A percentile compares a stretch with the other conserved stretches of the same genome.
These are phyloP conservation scores for Tretioscincus oriximinensis DNA, from an alignment of 2,113 vertebrate genomes.

Conservation along the genomic window DNA sequence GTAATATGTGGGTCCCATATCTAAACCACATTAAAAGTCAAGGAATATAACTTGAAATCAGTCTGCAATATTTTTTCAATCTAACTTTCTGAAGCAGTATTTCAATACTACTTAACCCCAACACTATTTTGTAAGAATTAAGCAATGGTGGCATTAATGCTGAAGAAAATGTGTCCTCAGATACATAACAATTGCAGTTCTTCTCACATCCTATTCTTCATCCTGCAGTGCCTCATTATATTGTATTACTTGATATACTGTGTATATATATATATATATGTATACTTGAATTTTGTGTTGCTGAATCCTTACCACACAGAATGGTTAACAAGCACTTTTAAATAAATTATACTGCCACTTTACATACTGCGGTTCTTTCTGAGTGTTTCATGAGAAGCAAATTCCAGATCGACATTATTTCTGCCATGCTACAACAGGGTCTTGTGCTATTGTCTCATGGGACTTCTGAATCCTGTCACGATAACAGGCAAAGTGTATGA, in stretches of 20 bases:
- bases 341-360: not conserved
- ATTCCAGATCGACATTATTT: not conserved
- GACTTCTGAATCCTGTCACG: no score
- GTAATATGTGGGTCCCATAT: no score
- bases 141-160: not conserved
- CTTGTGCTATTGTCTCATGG: not conserved
- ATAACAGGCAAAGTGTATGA: no score
- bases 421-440: not conserved
- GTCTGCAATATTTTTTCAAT: not conserved
- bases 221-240: not conserved
- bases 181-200: not conserved
- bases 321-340: not conserved
- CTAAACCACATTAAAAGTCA: no score
- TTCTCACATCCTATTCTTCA: no score
- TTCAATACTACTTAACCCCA: not conserved
- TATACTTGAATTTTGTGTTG: not conserved
- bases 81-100: not conserved
- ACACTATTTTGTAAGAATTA: not conserved
- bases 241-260: not conserved
- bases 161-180: not conserved
- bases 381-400: not conserved
- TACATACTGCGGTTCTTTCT: not conserved
- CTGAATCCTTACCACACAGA: not conserved
- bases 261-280: not conserved
- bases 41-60: no score